These are phyloP conservation scores for Horisme vitalbata DNA, from an alignment of 2,888 invertebrate genomes.

Conservation along the genomic window DNA sequence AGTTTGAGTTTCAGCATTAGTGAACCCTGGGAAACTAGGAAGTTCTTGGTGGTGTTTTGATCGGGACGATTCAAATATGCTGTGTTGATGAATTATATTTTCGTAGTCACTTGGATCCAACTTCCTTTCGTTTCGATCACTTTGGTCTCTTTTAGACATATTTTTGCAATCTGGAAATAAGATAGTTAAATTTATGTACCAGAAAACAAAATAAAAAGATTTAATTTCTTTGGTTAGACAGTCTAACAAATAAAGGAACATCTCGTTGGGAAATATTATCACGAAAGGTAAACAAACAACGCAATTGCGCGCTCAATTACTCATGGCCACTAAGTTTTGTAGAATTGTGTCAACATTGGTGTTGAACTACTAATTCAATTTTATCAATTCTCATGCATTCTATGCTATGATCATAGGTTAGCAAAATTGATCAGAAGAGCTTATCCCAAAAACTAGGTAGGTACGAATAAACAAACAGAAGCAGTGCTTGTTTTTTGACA, in stretches of 20 bases:
- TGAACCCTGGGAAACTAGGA: constrained; percentile 77
- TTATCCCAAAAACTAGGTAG: too few species aligned
- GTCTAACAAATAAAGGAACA: constrained; percentile 25
- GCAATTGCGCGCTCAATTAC: constrained; percentile 66
- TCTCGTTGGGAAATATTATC: constrained; percentile 35
- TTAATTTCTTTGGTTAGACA: neutral
- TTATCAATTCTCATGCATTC: too few species aligned
- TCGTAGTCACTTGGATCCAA: constrained; percentile 77
- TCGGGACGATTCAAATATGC: constrained; percentile 73
- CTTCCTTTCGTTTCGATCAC: constrained; percentile 74
- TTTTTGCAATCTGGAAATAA: constrained; percentile 42
- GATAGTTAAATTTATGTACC: neutral
- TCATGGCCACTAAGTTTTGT: constrained; percentile 29
- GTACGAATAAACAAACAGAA: constrained; percentile 49
- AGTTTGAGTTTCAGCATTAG: constrained; percentile 80
- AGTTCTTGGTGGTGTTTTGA: constrained; percentile 73
- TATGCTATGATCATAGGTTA: too few species aligned
- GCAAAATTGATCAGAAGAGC: too few species aligned
- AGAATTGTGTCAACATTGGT: constrained; percentile 18
- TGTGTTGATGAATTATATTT: constrained; percentile 76
- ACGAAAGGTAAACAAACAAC: constrained; percentile 72
- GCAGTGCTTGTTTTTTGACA: constrained; percentile 34
- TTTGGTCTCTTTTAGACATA: constrained; percentile 79
- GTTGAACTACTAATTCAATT: too few species aligned
- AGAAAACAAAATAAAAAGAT: neutral